Evolutionary conservation across 23 tunicate species (phyloP).

Genomic region (Ciona savignyi): DNA sequence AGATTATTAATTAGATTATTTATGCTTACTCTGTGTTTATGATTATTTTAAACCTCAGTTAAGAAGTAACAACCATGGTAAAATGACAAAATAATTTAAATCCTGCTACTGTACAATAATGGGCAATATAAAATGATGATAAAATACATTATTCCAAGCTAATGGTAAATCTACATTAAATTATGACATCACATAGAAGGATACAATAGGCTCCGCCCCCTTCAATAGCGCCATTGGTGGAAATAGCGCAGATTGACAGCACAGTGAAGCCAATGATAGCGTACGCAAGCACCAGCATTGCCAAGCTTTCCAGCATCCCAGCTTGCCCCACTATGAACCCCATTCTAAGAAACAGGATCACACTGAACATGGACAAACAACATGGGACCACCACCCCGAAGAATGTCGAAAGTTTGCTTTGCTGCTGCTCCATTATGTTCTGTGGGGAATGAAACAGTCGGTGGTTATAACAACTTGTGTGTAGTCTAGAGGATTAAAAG

Average conservation of each 20-base stretch:
- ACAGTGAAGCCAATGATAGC: conserved; percentile 88
- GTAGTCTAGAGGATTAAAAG: no score
- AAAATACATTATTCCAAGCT: not conserved
- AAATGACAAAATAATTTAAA: no score
- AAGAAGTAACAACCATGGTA: no score
- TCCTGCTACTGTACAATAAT: no score
- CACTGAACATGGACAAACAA: conserved; percentile 97
- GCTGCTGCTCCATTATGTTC: conserved; percentile 12
- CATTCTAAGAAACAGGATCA: conserved; percentile 96
- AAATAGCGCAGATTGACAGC: conserved; percentile 92
- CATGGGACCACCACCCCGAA: conserved; percentile 99
- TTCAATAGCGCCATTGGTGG: conserved; percentile 99
- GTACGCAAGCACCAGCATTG: conserved; percentile 67
- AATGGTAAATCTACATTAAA: not conserved
- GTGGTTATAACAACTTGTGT: no score
- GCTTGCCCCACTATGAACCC: conserved; percentile 99
- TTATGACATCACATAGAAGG: conserved; percentile 13
- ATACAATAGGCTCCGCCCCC: conserved; percentile 99
- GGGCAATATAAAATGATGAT: not conserved
- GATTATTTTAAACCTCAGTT: no score
- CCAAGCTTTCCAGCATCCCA: conserved; percentile 66
- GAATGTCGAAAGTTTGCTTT: conserved; percentile 74
- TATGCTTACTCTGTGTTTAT: no score
- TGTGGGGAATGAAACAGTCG: no score
- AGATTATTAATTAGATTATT: no score